A percentile compares a stretch with the other conserved stretches of the same genome.
phyloP scores from a whole-genome alignment of 2,888 invertebrate species.

The Catocala sponsa region DNA sequence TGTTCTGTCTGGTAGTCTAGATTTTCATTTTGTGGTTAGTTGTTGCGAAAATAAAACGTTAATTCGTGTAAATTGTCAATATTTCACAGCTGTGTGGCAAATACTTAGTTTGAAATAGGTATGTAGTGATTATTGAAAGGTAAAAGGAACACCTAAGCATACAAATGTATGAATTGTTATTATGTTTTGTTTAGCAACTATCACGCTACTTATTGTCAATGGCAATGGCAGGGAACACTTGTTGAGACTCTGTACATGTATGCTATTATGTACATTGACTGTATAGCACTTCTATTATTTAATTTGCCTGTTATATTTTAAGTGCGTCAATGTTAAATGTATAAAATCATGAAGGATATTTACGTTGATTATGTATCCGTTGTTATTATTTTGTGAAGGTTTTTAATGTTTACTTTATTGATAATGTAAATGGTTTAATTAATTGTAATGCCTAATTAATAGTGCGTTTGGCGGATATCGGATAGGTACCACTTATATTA shows the following conservation, averaged over 20 bases:
- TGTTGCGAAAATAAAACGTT: background rate
- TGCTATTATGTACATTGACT: too few species aligned
- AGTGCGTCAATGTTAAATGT: too few species aligned
- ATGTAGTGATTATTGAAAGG: slow-evolving; percentile 8
- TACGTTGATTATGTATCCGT: too few species aligned
- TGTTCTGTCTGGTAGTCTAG: background rate
- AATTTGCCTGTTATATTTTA: too few species aligned
- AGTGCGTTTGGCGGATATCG: too few species aligned
- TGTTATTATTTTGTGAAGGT: too few species aligned
- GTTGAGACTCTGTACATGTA: slow-evolving; percentile 23
- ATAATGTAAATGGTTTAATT: too few species aligned
- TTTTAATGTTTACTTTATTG: too few species aligned
- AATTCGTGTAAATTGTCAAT: background rate
- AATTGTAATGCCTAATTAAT: too few species aligned
- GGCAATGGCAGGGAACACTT: slow-evolving; percentile 25
- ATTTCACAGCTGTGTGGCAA: background rate
- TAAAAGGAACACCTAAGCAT: slow-evolving; percentile 40
- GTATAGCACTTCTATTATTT: too few species aligned
- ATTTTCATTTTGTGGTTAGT: background rate
- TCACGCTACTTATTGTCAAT: slow-evolving; percentile 42
- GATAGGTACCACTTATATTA: too few species aligned
- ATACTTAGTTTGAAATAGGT: slow-evolving; percentile 2
- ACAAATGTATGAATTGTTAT: slow-evolving; percentile 26
- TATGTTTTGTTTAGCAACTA: slow-evolving; percentile 35
- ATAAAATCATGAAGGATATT: too few species aligned